Evolutionary conservation across 2,113 vertebrate genomes (phyloP), one percentile per base, ranked within the genome.

Genomic region (Nerophis ophidion): DNA sequence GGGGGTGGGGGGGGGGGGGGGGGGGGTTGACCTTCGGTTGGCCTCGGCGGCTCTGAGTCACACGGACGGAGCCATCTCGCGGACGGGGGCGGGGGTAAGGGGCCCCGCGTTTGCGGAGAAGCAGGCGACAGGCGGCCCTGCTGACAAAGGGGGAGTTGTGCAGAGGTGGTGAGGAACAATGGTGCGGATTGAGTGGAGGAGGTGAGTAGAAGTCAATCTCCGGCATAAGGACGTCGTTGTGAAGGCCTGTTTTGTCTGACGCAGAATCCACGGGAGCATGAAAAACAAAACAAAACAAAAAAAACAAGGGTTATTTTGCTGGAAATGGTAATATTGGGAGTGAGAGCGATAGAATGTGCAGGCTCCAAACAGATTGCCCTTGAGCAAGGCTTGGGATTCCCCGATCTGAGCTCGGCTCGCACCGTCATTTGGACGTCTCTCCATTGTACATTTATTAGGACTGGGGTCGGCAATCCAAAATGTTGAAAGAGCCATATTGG

Each of bases 31-130:
- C 88, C 86, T 78, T 79, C 57, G 68, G 64, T 74, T 69, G 70
- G 66, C 78, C 75, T 59, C 48, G 57, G 77, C 66, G 26, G 59
- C 66, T 67, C 63, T 89, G 90, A 90, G 76, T 90, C 90, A 89
- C 68, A 42, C 58, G 62, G 56, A 59, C 7, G 36, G 71, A 70
- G 72, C 67, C 42, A 15, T 52, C 72, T 61, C 34, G 38, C 72
- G 60, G 53, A 68, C 57, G 65, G 8, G 46, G 26, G 26, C 26
- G 26, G 26, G 26, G 26, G 26, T 26, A 26, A 73, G 63, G 66
- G 68, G 57, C 47, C 57, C 49, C 1, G 70, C 17, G 57, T 61
- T 44, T 38, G 63, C 35, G 70, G 70, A 70, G 60, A n/a, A 64
- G 80, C 68, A 74, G 71, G 65, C 66, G 68, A 53, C 72, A 14